A percentile compares a stretch with the other conserved stretches of the same genome.
These are phyloP conservation scores for Cardiocondyla obscurior DNA, from an alignment of 1,140 invertebrate species.

Conservation along the genomic window DNA sequence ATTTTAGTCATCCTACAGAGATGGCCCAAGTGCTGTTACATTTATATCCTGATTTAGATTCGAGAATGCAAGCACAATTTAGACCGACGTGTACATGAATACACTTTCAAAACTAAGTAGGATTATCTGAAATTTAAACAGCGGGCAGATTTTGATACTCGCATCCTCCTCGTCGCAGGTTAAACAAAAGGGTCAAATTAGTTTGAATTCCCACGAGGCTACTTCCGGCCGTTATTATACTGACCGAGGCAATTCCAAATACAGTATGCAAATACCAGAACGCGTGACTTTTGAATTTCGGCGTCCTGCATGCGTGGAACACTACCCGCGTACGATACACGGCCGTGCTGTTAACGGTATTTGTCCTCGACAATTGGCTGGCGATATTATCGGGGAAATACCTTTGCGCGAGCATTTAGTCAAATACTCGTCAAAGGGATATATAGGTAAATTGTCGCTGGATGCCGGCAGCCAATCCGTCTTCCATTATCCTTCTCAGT, in stretches of 20 bases:
- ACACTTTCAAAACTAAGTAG: slow-evolving; percentile 18
- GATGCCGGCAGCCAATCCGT: not conserved
- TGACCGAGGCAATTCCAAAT: slow-evolving; percentile 38
- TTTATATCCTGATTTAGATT: slow-evolving; percentile 30
- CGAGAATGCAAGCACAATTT: not conserved
- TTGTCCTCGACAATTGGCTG: slow-evolving; percentile 35
- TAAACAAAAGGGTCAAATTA: slow-evolving; percentile 46
- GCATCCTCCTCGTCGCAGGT: not conserved
- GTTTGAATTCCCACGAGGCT: slow-evolving; percentile 39
- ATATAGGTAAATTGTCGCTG: slow-evolving; percentile 12
- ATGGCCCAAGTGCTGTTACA: slow-evolving; percentile 19
- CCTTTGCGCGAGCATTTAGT: slow-evolving; percentile 5
- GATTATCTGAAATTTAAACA: slow-evolving; percentile 46
- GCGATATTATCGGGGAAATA: slow-evolving; percentile 43
- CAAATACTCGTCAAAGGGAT: slow-evolving; percentile 17
- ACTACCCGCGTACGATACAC: slow-evolving; percentile 14
- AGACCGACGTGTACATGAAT: not conserved
- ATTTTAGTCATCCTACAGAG: slow-evolving; percentile 26
- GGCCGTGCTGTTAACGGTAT: slow-evolving; percentile 43
- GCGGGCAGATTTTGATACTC: slow-evolving; percentile 12
- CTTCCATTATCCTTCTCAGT: not conserved
- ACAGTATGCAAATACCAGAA: slow-evolving; percentile 39
- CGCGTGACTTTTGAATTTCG: slow-evolving; percentile 45
- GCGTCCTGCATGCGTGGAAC: not conserved
- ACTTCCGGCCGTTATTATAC: slow-evolving; percentile 44